Base-by-base conservation (phyloP, 2,113 vertebrate genomes). In the Rynchops niger region DNA sequence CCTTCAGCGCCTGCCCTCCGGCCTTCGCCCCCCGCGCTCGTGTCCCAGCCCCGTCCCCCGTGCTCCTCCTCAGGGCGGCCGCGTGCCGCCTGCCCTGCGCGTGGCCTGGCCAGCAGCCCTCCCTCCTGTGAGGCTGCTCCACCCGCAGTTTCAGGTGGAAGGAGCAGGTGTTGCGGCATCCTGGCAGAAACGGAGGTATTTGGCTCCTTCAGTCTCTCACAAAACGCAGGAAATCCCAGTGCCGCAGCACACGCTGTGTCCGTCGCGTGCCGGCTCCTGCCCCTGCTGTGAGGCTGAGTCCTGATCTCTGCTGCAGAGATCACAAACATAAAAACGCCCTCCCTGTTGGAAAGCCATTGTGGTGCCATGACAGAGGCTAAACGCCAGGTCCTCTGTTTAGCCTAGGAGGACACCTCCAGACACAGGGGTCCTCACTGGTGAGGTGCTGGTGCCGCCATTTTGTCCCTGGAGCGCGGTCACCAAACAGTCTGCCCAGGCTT, bases 231-330 rank as follows among this genome's bases (percentile, higher is more conserved):
- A 69, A 23, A 55, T 43, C 8, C 34, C 15, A 2, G 30, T 34
- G 3, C 65, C 0, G 0, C 40, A 20, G 27, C 55, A 45, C 13
- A 14, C 9, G 12, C 63, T 27, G 12, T 0, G 2, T 3, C 50
- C 0, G 0, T 22, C 1, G 1, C 0, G 1, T 0, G 1, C 30
- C 0, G 1, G 29, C 45, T 34, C 34, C n/a, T 27, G 40, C 8
- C 12, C 25, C 9, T 5, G 17, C 47, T 36, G 9, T 26, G 23
- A 49, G 40, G 30, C 0, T 0, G 0, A 34, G 58, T 29, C 49
- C 11, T 38, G 21, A 1, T 26, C n/a, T 72, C 18, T 0, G 0
- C 42, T 36, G 47, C 6, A 47, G 29, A 9, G 23, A 4, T 7
- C 1, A 2, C 21, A 38, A 62, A 22, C 29, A 23, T 12, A 29